phyloP scores from a whole-genome alignment of 1,140 invertebrate genomes.

The Dermatophagoides farinae region DNA sequence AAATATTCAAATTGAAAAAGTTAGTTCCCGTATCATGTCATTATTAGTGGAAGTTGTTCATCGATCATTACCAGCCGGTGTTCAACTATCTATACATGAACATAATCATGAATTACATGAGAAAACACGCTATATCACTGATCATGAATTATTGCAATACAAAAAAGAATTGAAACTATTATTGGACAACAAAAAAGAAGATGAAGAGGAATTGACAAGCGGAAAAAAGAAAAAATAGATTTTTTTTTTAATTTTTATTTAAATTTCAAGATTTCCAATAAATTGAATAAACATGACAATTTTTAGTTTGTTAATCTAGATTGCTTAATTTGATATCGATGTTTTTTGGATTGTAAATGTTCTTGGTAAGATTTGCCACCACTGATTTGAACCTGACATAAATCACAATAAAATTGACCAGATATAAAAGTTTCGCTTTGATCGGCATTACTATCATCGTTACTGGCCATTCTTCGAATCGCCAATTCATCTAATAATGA shows the following conservation, averaged over 20 bases:
- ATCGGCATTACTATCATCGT: background rate
- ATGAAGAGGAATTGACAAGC: background rate
- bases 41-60: conserved; percentile 47
- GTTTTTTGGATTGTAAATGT: conserved; percentile 12
- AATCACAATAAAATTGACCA: conserved; percentile 11
- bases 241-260: background rate
- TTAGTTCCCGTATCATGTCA: conserved; percentile 33
- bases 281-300: background rate
- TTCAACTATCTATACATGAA: conserved; percentile 39
- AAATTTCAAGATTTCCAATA: background rate
- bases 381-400: conserved; percentile 1
- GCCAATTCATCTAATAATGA: no score
- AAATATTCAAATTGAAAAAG: conserved; percentile 42
- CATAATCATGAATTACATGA: conserved; percentile 37
- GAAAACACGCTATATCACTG: conserved; percentile 45
- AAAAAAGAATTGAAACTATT: conserved; percentile 33
- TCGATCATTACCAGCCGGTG: conserved; percentile 46
- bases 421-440: background rate
- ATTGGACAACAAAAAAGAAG: background rate
- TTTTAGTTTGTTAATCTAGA: background rate
- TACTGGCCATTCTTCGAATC: background rate
- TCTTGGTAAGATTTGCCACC: background rate
- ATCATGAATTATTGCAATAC: conserved; percentile 45
- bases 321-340: conserved; percentile 2
- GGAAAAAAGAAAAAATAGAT: background rate